A percentile compares a stretch with the other conserved stretches of the same genome.
Evolutionary conservation across 2,797 vertebrate species (phyloP).

Genomic region (Naso thynnoides): DNA sequence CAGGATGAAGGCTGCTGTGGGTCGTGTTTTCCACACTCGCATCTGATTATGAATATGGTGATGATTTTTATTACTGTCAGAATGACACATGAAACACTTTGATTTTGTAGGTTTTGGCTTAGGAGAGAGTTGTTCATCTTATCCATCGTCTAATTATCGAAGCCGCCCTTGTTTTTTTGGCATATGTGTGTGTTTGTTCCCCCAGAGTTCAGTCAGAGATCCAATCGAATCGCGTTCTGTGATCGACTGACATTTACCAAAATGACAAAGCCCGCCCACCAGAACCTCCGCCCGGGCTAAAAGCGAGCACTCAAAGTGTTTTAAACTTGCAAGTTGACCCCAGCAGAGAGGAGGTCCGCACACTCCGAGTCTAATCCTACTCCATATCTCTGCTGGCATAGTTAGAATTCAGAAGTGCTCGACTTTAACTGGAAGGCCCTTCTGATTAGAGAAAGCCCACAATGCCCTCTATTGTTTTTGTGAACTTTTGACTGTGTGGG

Average conservation of each 20-base stretch:
- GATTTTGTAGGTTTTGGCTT: constrained; percentile 17
- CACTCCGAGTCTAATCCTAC: constrained; percentile 72
- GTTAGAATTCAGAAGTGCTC: constrained; percentile 76
- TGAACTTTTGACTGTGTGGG: constrained; percentile 86
- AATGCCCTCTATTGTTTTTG: constrained; percentile 80
- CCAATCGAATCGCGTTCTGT: constrained; percentile 48
- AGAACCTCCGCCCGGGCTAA: constrained; percentile 41
- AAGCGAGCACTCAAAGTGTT: constrained; percentile 53
- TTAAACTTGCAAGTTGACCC: constrained; percentile 69
- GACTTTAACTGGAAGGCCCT: constrained; percentile 71
- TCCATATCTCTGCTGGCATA: constrained; percentile 78
- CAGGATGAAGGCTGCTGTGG: neutral
- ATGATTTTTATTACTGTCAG: constrained; percentile 23
- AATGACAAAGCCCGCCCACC: constrained; percentile 57
- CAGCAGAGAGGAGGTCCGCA: constrained; percentile 60
- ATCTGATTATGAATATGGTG: constrained; percentile 20
- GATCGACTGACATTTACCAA: constrained; percentile 67
- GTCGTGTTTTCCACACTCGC: constrained; percentile 20
- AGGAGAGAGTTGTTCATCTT: constrained; percentile 1
- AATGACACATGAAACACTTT: constrained; percentile 7
- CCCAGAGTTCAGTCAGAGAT: constrained; percentile 24
- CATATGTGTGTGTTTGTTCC: constrained; percentile 1
- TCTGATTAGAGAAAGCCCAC: constrained; percentile 78
- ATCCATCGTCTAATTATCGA: neutral
- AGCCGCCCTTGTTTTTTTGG: constrained; percentile 15